A percentile compares a stretch with the other conserved stretches of the same genome.
Evolutionary conservation across 1,140 invertebrate species (phyloP).

Genomic region (Charaxes varanes): DNA sequence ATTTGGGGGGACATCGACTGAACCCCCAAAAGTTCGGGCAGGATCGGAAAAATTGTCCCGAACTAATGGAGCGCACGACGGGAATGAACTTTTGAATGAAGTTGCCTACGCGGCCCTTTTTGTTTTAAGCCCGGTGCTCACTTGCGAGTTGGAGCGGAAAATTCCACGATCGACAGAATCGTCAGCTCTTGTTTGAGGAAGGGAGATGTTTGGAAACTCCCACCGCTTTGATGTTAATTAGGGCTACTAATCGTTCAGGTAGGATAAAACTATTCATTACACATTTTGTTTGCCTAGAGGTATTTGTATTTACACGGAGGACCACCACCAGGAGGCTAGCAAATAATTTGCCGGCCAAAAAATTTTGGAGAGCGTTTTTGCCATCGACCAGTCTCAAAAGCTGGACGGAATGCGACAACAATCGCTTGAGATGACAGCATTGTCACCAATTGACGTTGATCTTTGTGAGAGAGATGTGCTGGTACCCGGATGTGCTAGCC

Average conservation of each 20-base stretch:
- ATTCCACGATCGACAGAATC: constrained; percentile 24
- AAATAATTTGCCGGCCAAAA: too few species aligned
- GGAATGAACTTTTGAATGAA: constrained; percentile 50
- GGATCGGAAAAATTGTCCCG: constrained; percentile 36
- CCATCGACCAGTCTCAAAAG: too few species aligned
- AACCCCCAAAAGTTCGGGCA: constrained; percentile 24
- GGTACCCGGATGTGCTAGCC: too few species aligned
- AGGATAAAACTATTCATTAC: too few species aligned
- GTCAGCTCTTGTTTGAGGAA: constrained; percentile 12
- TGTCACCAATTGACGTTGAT: too few species aligned
- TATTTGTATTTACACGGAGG: too few species aligned
- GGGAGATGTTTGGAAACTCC: not conserved
- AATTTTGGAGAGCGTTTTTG: too few species aligned
- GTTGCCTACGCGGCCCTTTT: constrained; percentile 28
- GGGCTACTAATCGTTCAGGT: not conserved
- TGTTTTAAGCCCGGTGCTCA: constrained; percentile 13
- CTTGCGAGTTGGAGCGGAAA: constrained; percentile 17
- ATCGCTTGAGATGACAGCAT: too few species aligned
- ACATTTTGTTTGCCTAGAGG: too few species aligned
- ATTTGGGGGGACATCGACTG: constrained; percentile 19
- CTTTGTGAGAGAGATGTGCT: too few species aligned
- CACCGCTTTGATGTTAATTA: constrained; percentile 3
- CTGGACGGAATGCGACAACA: too few species aligned
- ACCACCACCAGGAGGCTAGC: too few species aligned
- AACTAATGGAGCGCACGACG: constrained; percentile 48